Conservation (phyloP, 2,113 vertebrate genomes). For the Datnioides undecimradiatus region DNA sequence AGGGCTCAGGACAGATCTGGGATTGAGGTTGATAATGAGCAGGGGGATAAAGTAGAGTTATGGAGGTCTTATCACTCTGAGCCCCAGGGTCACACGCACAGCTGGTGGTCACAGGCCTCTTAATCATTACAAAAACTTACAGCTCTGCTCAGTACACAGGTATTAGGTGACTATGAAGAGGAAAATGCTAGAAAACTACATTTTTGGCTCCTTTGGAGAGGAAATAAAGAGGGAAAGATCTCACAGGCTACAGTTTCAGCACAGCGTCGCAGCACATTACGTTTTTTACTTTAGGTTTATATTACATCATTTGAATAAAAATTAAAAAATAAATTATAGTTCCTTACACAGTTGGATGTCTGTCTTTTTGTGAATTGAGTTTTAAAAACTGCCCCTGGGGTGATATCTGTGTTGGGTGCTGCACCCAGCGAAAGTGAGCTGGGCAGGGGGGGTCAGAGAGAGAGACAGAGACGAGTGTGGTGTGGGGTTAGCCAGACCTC, state of each 20-base stretch:
- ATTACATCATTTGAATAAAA: not conserved
- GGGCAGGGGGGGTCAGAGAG: conserved; percentile 64
- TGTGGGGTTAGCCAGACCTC: conserved; percentile 65
- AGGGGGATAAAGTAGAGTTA: conserved; percentile 83
- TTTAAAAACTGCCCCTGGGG: conserved; percentile 31
- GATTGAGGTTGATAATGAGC: conserved; percentile 80
- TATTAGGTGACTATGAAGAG: conserved; percentile 16
- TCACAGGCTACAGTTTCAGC: not conserved
- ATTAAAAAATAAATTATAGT: too few relatives aligned
- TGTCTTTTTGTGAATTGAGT: conserved; percentile 21
- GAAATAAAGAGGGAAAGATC: not conserved
- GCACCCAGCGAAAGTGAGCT: conserved; percentile 30
- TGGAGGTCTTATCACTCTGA: conserved; percentile 81
- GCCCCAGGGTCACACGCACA: conserved; percentile 74
- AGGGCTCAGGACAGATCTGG: conserved; percentile 68
- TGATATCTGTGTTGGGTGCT: conserved; percentile 52
- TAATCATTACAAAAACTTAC: conserved; percentile 50
- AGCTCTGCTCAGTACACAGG: conserved; percentile 21
- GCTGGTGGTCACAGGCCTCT: conserved; percentile 72
- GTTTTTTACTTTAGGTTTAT: not conserved
- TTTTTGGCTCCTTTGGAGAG: not conserved
- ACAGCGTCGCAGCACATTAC: not conserved
- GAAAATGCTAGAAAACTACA: not conserved
- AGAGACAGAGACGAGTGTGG: conserved; percentile 64
- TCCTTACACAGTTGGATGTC: too few relatives aligned